Conservation (phyloP, 2,113 vertebrate genomes). For the Hemichromis elongatus region DNA sequence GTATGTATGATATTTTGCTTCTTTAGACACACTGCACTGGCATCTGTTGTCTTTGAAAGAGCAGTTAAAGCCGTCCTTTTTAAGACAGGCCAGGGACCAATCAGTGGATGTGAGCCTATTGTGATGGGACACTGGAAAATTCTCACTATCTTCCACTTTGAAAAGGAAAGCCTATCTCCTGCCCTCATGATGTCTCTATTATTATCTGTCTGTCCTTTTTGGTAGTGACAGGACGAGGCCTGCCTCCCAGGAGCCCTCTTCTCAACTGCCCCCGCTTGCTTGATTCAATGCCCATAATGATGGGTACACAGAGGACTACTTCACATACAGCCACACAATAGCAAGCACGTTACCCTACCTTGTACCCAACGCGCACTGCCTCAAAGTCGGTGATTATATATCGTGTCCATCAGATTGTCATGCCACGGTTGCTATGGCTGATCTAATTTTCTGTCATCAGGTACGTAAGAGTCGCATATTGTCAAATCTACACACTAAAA, state of each 20-base stretch:
- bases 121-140: constrained; percentile 41
- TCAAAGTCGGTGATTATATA: constrained; percentile 20
- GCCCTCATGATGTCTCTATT: constrained; percentile 67
- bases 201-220: constrained; percentile 54
- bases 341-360: constrained; percentile 11
- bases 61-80: constrained; percentile 31
- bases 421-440: background rate
- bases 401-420: constrained; percentile 26
- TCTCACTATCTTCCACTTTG: constrained; percentile 38
- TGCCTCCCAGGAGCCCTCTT: constrained; percentile 47
- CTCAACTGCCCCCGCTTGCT: constrained; percentile 31
- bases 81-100: constrained; percentile 50
- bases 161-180: constrained; percentile 56
- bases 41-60: constrained; percentile 20
- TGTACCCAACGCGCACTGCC: constrained; percentile 4
- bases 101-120: constrained; percentile 44
- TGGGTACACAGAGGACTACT: constrained; percentile 49
- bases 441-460: background rate
- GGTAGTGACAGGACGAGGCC: constrained; percentile 55
- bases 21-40: background rate
- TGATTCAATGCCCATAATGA: constrained; percentile 66
- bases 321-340: constrained; percentile 44
- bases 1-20: background rate
- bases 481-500: constrained; percentile 12
- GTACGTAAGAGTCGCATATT: constrained; percentile 5